Evolutionary conservation across 30 jellyfish, hydroid and myxozoan genomes (phyloP), one percentile per base, ranked within the genome.

Genomic region (Hydra vulgaris): DNA sequence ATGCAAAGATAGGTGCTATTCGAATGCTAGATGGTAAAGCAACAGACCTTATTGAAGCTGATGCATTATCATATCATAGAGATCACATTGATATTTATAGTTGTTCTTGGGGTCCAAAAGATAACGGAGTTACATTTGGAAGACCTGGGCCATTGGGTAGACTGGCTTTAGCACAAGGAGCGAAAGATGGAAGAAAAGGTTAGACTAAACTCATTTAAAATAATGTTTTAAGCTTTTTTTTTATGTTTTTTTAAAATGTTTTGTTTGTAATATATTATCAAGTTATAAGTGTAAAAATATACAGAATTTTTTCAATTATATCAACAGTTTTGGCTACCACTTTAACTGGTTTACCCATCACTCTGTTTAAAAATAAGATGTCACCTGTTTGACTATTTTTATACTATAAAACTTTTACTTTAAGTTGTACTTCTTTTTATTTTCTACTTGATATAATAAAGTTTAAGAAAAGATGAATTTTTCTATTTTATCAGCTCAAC

Each of bases 91-190:
- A 94, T 25, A 94, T 94, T 25, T 94, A 87, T 81, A 88, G 99
- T 82, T 88, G 96, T 80, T 84, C 96, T 7, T 94, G 99, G 99
- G 99, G 99, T 19, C 99, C 99, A 19, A 88, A 89, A 85, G 99
- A 94, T 77, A 89, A 94, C 68, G 99, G 99, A 25, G 74, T 71
- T 66, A 88, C 99, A 22, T 88, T 88, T 79, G 99, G 99, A 25
- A 77, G 97, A 80, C 99, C 97, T 26, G 99, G 99, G 0, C 81
- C 69, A 72, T 85, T 87, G 18, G 98, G 98, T 1, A 79, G 95
- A 66, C 79, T 87, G 85, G 98, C 98, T 8, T 69, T 92, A 18
- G 95, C 81, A 27, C 95, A 94, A 19, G 96, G 98, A 0, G 96
- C 98, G 40, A 67, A 86, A 53, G 72, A 77, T 56, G 98, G 98